Percentiles rank a stretch among this genome's conserved stretches.
phyloP scores from a whole-genome alignment of 2,113 vertebrate genomes.

The Cygnus buccinator region DNA sequence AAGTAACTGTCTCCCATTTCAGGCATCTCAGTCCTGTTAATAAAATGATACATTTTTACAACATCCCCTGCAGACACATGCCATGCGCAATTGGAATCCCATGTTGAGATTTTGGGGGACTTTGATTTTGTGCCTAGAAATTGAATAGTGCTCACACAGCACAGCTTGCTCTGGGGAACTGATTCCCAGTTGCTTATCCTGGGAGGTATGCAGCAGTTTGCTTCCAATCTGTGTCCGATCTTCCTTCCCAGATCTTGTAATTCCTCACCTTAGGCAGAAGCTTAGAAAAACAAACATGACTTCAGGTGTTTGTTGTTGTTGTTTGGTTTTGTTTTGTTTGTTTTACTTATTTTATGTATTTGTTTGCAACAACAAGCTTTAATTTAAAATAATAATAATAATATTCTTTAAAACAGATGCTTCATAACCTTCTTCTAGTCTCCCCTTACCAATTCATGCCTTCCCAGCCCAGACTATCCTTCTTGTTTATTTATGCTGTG shows the following conservation, averaged over 20 bases:
- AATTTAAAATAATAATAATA: neutral
- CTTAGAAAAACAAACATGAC: neutral
- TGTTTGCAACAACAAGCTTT: neutral
- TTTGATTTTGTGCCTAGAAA: neutral
- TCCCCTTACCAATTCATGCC: neutral
- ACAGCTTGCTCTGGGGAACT: neutral
- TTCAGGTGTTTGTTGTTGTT: neutral
- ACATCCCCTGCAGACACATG: neutral
- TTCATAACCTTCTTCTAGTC: neutral
- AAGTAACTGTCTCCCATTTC: neutral
- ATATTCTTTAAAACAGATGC: neutral
- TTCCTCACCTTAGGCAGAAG: rapidly evolving
- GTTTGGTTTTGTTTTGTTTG: no score
- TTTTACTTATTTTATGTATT: neutral
- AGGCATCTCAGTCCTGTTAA: neutral
- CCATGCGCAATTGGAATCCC: neutral
- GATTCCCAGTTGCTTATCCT: neutral
- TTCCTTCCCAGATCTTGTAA: neutral
- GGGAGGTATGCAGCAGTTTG: neutral
- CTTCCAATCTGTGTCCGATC: neutral
- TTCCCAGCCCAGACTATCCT: neutral
- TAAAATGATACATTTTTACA: neutral
- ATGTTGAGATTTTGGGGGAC: neutral
- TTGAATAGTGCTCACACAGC: neutral
- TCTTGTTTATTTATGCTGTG: neutral